Percentiles rank a stretch among this genome's conserved stretches.
Conservation (phyloP, 2,113 vertebrate species). For the Junco hyemalis region DNA sequence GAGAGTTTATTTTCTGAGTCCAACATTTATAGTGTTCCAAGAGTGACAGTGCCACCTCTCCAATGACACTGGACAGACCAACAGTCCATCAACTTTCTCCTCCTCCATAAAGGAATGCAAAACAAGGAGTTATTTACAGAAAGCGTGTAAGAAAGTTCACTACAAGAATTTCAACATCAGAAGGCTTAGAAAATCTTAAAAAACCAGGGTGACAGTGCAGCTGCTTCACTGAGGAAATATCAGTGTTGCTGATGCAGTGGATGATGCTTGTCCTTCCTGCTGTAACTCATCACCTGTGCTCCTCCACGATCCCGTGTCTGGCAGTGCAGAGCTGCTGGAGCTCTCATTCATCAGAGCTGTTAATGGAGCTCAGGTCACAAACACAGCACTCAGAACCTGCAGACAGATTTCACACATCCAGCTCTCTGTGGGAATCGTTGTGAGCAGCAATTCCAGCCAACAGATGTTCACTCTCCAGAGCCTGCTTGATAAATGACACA, state of each 20-base stretch:
- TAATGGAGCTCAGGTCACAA: constrained; percentile 9
- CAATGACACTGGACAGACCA: too few species aligned
- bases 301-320: not conserved
- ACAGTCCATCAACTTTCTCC: too few species aligned
- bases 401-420: not conserved
- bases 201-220: not conserved
- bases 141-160: too few species aligned
- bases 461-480: not conserved
- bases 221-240: not conserved
- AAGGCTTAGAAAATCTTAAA: too few species aligned
- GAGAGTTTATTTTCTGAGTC: too few species aligned
- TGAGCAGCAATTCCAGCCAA: constrained; percentile 4
- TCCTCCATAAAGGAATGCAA: too few species aligned
- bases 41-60: too few species aligned
- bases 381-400: not conserved
- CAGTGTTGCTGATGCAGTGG: not conserved
- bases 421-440: not conserved
- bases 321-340: not conserved
- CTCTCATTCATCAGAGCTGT: constrained; percentile 30
- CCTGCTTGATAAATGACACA: not conserved
- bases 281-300: not conserved
- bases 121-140: too few species aligned
- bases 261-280: not conserved
- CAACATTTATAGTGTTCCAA: too few species aligned
- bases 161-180: too few species aligned